Conservation (phyloP, 2,797 vertebrate species). For the Myotis planiceps region DNA sequence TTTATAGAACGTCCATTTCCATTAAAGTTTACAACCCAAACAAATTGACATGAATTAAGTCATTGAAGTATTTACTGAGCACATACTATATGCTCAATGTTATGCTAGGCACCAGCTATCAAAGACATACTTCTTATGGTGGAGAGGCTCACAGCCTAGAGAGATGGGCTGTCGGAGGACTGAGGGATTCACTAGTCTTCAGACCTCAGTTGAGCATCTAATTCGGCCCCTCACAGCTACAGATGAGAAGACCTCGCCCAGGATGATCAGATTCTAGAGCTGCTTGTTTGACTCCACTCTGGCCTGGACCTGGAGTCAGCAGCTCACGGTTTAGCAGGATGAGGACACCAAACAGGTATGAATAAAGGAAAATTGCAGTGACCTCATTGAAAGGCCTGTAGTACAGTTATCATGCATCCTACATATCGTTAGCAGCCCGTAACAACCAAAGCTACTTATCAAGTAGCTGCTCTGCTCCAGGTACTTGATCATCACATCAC, state of each 20-base stretch:
- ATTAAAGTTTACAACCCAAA: not conserved
- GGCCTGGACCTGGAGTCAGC: not conserved
- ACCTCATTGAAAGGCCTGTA: accelerated
- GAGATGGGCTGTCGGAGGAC: not conserved
- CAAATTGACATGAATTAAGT: not conserved
- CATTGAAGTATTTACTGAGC: accelerated
- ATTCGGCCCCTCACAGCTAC: not conserved
- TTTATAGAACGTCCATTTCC: not conserved
- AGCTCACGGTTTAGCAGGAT: not conserved
- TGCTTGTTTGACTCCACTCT: not conserved
- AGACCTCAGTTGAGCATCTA: too few relatives aligned
- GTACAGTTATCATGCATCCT: accelerated
- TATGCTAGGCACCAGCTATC: accelerated
- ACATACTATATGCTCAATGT: accelerated
- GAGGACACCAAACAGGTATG: not conserved
- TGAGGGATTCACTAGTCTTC: not conserved
- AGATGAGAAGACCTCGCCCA: accelerated
- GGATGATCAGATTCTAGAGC: not conserved
- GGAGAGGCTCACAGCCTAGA: not conserved
- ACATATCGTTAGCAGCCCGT: accelerated
- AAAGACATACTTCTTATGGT: too few relatives aligned
- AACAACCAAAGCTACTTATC: not conserved
- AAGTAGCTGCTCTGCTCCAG: not conserved
- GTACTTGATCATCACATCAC: accelerated
- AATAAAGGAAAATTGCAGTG: not conserved